A percentile compares a stretch with the other conserved stretches of the same genome.
phyloP scores from a whole-genome alignment of 2,113 vertebrate species.

The Mormyrus lacerda region DNA sequence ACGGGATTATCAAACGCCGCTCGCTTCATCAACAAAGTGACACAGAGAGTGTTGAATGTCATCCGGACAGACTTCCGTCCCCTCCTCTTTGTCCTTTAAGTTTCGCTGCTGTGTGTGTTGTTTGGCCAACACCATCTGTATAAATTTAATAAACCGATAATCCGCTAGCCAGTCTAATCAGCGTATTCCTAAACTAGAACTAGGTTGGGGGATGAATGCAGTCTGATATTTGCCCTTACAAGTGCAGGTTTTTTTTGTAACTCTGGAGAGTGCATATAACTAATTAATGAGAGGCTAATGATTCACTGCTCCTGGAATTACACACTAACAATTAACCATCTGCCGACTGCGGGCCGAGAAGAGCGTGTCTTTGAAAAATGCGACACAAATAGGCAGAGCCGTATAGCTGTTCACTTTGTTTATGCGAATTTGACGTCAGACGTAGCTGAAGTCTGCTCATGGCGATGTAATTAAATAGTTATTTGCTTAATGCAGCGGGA shows the following conservation, averaged over 20 bases:
- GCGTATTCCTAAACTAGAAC: neutral
- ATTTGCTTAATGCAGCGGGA: neutral
- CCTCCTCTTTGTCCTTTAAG: neutral
- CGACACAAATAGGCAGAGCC: neutral
- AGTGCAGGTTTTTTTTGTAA: neutral
- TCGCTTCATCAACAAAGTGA: neutral
- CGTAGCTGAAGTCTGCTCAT: neutral
- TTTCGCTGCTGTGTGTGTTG: neutral
- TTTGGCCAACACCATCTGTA: conserved; percentile 6
- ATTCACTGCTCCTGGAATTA: conserved; percentile 2
- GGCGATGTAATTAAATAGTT: neutral
- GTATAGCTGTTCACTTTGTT: neutral
- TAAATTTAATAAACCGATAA: conserved; percentile 18
- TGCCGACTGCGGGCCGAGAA: neutral
- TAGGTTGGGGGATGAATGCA: neutral
- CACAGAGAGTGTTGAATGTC: neutral
- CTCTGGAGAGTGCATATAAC: neutral
- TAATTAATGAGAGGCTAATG: conserved; percentile 8
- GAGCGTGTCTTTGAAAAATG: neutral
- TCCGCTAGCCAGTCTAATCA: neutral
- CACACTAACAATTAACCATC: conserved; percentile 12
- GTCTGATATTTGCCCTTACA: neutral
- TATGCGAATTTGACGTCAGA: neutral
- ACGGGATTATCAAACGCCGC: conserved; percentile 18
- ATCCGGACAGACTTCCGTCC: neutral